Evolutionary conservation across 2,113 vertebrate genomes (phyloP).

Genomic region (Oryzias woworae): DNA sequence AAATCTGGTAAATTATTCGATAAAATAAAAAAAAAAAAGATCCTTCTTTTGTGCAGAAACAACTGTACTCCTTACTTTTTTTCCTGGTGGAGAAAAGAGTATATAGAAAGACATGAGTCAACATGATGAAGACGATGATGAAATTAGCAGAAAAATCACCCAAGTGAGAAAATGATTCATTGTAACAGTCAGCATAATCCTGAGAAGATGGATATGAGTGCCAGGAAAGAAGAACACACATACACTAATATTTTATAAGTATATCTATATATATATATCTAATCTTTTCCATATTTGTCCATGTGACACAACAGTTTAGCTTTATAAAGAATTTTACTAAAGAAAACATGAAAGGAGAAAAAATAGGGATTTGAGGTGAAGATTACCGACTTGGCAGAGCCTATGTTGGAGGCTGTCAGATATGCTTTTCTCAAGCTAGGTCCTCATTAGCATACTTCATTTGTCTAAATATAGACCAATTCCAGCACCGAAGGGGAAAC

Average conservation of each 20-base stretch:
- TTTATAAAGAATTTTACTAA: conserved; percentile 22
- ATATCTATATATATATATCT: too few relatives aligned
- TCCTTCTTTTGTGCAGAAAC: too few relatives aligned
- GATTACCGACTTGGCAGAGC: conserved; percentile 64
- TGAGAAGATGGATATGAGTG: not conserved
- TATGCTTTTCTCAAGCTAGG: conserved; percentile 68
- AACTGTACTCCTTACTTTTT: not conserved
- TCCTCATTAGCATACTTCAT: conserved; percentile 71
- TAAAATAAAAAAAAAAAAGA: not conserved
- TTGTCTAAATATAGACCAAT: conserved; percentile 70
- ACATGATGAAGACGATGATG: conserved; percentile 15
- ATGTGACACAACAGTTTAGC: conserved; percentile 3
- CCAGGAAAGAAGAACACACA: too few relatives aligned
- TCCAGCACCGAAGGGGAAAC: conserved; percentile 67
- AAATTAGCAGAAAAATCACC: conserved; percentile 19
- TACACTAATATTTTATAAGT: too few relatives aligned
- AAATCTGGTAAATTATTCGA: not conserved
- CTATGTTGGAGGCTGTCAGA: conserved; percentile 57
- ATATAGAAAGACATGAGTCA: conserved; percentile 12
- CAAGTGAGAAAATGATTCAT: conserved; percentile 5
- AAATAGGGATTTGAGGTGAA: conserved; percentile 43
- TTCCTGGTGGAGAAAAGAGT: not conserved
- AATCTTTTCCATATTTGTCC: too few relatives aligned
- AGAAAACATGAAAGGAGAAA: conserved; percentile 14
- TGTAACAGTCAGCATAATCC: conserved; percentile 13